These are phyloP conservation scores for Sardina pilchardus DNA, from an alignment of 2,113 vertebrate species.

Conservation along the genomic window DNA sequence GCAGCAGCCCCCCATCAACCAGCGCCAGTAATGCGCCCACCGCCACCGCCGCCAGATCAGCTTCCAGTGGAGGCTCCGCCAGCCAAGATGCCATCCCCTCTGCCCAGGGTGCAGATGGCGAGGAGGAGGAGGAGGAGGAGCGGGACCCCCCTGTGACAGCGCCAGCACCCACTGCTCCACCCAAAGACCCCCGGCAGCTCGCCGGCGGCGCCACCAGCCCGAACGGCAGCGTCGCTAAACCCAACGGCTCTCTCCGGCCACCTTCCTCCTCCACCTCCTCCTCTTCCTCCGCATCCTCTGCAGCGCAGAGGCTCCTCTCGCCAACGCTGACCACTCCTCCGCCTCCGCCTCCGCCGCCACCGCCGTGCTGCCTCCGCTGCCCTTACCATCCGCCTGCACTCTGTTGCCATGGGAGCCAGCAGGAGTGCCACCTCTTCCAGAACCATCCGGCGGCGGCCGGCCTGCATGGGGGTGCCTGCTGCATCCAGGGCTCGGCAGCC, in stretches of 20 bases:
- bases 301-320: conserved; percentile 34
- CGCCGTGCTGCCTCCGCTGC: conserved; percentile 69
- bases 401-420: conserved; percentile 74
- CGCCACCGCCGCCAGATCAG: conserved; percentile 18
- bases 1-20: conserved; percentile 36
- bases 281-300: conserved; percentile 11
- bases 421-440: conserved; percentile 79
- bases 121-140: conserved; percentile 27
- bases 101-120: conserved; percentile 22
- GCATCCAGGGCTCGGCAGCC: conserved; percentile 74
- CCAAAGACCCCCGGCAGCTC: conserved; percentile 29
- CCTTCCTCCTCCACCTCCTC: conserved; percentile 31
- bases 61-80: conserved; percentile 6
- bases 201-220: conserved; percentile 25
- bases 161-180: background rate
- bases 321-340: conserved; percentile 43
- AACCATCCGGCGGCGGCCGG: conserved; percentile 59
- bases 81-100: conserved; percentile 18
- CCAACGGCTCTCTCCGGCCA: conserved; percentile 59
- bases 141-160: background rate
- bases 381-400: conserved; percentile 74
- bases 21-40: conserved; percentile 17
- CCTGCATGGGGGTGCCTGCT: conserved; percentile 75
- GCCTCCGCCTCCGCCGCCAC: conserved; percentile 29
- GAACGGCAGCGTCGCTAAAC: conserved; percentile 56